phyloP scores from a whole-genome alignment of 2,797 vertebrate genomes.

The Peromyscus nudipes region DNA sequence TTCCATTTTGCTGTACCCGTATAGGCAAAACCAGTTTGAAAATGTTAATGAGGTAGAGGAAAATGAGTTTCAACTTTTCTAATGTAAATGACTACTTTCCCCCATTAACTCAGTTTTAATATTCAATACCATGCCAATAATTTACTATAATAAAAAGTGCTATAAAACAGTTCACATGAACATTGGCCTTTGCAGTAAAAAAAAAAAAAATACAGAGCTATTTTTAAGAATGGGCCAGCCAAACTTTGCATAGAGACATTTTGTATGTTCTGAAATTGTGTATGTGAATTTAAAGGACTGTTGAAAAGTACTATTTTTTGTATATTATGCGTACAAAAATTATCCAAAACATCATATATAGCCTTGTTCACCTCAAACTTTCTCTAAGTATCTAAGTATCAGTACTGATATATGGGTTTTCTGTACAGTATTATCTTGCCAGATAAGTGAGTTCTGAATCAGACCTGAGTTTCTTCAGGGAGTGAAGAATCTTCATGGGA shows the following conservation, averaged over 20 bases:
- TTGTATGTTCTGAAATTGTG: slow-evolving; percentile 51
- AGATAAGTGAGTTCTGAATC: not conserved
- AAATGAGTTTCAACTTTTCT: slow-evolving; percentile 69
- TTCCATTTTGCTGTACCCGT: slow-evolving; percentile 42
- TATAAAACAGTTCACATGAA: slow-evolving; percentile 60
- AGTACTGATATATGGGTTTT: not conserved
- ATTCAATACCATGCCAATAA: slow-evolving; percentile 67
- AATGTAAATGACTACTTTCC: slow-evolving; percentile 38
- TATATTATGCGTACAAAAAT: not conserved
- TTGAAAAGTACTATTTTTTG: slow-evolving; percentile 55
- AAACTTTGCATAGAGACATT: slow-evolving; percentile 63
- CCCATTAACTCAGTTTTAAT: slow-evolving; percentile 66
- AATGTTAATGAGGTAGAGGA: slow-evolving; percentile 53
- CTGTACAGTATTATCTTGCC: not conserved
- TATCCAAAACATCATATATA: not conserved
- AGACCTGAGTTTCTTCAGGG: not conserved
- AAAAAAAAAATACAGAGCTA: slow-evolving; percentile 29
- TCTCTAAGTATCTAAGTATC: not conserved
- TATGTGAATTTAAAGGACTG: slow-evolving; percentile 29
- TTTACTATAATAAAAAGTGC: slow-evolving; percentile 64
- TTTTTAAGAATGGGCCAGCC: slow-evolving; percentile 45
- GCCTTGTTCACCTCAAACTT: not conserved
- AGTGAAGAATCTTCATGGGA: not conserved
- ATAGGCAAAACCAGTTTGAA: slow-evolving; percentile 48
- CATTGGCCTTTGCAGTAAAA: slow-evolving; percentile 65